A percentile compares a stretch with the other conserved stretches of the same genome.
These are phyloP conservation scores for Catostylus mosaicus DNA, from an alignment of 30 jellyfish, hydroid and myxozoan species.

Conservation along the genomic window DNA sequence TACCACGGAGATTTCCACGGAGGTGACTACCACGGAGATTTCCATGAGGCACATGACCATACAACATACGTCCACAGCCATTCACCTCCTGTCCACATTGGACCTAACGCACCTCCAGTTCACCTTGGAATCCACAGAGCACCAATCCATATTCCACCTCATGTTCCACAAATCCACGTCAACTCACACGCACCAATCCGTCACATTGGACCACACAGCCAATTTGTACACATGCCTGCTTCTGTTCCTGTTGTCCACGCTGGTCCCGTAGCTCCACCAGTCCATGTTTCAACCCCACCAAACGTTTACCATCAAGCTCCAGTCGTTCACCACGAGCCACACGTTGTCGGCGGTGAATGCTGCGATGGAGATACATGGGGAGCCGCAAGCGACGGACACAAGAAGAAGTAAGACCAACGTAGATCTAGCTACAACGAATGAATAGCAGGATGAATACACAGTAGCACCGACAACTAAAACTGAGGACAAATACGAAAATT, in stretches of 20 bases:
- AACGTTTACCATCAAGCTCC: conserved; percentile 98
- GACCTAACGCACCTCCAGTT: conserved; percentile 98
- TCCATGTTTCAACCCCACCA: conserved; percentile 97
- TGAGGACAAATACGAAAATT: too few species aligned
- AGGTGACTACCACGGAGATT: conserved; percentile 50
- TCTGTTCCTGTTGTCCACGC: conserved; percentile 97
- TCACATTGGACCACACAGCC: conserved; percentile 95
- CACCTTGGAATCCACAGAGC: conserved; percentile 97
- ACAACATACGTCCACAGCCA: conserved; percentile 96
- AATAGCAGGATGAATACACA: conserved; percentile 1
- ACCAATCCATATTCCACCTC: conserved; percentile 97
- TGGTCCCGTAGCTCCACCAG: conserved; percentile 97
- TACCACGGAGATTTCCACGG: conserved; percentile 28
- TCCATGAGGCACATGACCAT: conserved; percentile 81
- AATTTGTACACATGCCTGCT: conserved; percentile 94
- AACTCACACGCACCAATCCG: conserved; percentile 98
- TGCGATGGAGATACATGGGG: conserved; percentile 73
- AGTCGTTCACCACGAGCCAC: conserved; percentile 93
- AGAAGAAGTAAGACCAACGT: conserved; percentile 41
- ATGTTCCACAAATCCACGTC: conserved; percentile 90
- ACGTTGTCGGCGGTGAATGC: conserved; percentile 79
- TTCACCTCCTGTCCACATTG: conserved; percentile 93
- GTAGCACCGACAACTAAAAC: too few species aligned
- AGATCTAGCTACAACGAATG: neutral
- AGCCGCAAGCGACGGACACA: conserved; percentile 52